Percentiles rank a stretch among this genome's conserved stretches.
Conservation (phyloP, 2,797 vertebrate species). For the Aphelocoma californica region DNA sequence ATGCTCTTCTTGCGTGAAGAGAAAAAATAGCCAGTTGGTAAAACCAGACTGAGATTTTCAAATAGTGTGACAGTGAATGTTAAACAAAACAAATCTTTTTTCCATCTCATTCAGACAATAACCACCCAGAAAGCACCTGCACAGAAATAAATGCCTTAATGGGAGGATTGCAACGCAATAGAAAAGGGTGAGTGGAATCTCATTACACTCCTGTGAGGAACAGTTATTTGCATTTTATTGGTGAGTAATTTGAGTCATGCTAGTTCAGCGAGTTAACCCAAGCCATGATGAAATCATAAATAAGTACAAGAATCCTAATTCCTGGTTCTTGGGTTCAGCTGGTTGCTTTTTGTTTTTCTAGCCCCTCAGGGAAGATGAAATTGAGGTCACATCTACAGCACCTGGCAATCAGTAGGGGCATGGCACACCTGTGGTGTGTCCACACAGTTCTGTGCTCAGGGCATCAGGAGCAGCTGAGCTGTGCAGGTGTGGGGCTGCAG, state of each 20-base stretch:
- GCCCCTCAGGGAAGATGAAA: background rate
- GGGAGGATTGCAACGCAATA: background rate
- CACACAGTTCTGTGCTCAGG: background rate
- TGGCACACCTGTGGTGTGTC: background rate
- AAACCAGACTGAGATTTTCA: slow-evolving; percentile 33
- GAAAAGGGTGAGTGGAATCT: slow-evolving; percentile 7
- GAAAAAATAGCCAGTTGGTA: slow-evolving; percentile 2
- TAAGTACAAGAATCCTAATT: background rate
- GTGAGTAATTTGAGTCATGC: background rate
- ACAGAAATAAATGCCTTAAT: slow-evolving; percentile 10
- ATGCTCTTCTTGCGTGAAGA: background rate
- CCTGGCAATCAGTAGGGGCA: background rate
- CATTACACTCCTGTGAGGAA: background rate
- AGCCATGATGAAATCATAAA: background rate
- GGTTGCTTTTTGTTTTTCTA: background rate
- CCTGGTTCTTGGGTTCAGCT: background rate
- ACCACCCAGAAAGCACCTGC: background rate
- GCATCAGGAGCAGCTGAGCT: background rate
- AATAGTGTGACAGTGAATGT: background rate
- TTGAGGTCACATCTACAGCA: background rate
- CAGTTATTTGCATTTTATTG: slow-evolving; percentile 24
- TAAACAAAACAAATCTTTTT: slow-evolving; percentile 31
- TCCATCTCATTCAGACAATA: slow-evolving; percentile 19
- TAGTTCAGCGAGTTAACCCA: background rate
- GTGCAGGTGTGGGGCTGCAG: background rate